Evolutionary conservation across 2,888 invertebrate genomes (phyloP).

Genomic region (Mallateleia sp.): DNA sequence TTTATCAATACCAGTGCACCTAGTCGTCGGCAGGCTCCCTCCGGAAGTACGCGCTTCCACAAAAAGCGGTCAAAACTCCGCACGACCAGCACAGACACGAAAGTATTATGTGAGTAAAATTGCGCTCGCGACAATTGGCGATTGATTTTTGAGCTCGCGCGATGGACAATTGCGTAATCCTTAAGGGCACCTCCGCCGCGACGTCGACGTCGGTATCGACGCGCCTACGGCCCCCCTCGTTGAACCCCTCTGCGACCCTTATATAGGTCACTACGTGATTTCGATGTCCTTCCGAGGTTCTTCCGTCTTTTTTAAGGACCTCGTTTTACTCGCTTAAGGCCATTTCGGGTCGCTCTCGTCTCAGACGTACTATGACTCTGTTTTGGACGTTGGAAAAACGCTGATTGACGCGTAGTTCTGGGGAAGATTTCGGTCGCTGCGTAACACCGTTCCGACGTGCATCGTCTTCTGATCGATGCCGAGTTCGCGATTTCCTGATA

Average conservation of each 20-base stretch:
- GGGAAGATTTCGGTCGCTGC: too few species aligned
- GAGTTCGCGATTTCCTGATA: too few species aligned
- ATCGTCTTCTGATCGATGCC: too few species aligned
- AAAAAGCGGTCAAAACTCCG: constrained; percentile 66
- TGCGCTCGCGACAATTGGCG: not conserved
- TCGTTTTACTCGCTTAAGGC: too few species aligned
- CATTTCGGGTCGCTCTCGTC: too few species aligned
- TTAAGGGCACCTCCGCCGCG: constrained; percentile 23
- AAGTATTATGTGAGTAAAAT: constrained; percentile 71
- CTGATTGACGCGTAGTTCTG: too few species aligned
- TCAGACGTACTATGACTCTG: too few species aligned
- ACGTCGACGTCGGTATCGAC: constrained; percentile 60
- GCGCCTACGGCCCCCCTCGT: constrained; percentile 8
- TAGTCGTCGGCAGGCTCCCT: constrained; percentile 86
- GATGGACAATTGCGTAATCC: constrained; percentile 37
- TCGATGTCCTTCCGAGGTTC: too few species aligned
- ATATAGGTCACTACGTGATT: constrained; percentile 33
- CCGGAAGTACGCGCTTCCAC: constrained; percentile 82
- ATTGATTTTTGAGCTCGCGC: not conserved
- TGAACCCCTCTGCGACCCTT: constrained; percentile 36
- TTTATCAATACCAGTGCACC: constrained; percentile 88
- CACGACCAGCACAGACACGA: constrained; percentile 55
- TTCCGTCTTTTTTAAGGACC: too few species aligned
- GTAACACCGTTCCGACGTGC: too few species aligned
- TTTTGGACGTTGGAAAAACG: too few species aligned